These are phyloP conservation scores for Dolichomitus sp. DNA, from an alignment of 2,888 invertebrate species.

Conservation along the genomic window DNA sequence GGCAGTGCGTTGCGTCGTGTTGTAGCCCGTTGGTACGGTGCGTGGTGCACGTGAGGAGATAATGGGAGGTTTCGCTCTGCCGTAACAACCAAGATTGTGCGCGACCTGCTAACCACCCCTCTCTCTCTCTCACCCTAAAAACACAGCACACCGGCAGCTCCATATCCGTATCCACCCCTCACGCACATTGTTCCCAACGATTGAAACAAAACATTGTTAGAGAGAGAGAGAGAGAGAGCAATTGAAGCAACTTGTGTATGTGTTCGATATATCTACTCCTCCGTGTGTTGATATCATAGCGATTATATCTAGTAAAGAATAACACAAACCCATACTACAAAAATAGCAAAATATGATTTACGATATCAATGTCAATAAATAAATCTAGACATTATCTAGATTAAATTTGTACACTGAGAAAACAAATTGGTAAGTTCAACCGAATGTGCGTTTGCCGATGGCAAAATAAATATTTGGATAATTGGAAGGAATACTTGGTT, in stretches of 20 bases:
- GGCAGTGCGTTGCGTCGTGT: slow-evolving; percentile 20
- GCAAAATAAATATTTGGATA: no score
- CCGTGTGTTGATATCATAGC: background rate
- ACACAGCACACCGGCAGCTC: slow-evolving; percentile 35
- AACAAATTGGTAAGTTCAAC: no score
- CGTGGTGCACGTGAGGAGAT: slow-evolving; percentile 62
- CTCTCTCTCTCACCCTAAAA: slow-evolving; percentile 46
- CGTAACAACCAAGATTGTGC: slow-evolving; percentile 59
- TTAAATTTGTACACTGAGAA: no score
- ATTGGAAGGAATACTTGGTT: no score
- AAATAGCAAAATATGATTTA: background rate
- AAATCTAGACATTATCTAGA: no score
- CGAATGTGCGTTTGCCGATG: no score
- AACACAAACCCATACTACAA: background rate
- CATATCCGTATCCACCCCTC: slow-evolving; percentile 47
- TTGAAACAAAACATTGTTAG: slow-evolving; percentile 67
- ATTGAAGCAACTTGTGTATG: slow-evolving; percentile 34
- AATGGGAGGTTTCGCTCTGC: slow-evolving; percentile 57
- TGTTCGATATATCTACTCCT: background rate
- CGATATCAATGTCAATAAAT: background rate
- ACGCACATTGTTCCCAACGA: slow-evolving; percentile 56
- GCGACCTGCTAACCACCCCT: slow-evolving; percentile 36
- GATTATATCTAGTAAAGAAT: slow-evolving; percentile 16
- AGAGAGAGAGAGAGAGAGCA: slow-evolving; percentile 48
- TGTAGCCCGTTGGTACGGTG: slow-evolving; percentile 16